Evolutionary conservation across 2,113 vertebrate genomes (phyloP).

Genomic region (Mustelus asterias): DNA sequence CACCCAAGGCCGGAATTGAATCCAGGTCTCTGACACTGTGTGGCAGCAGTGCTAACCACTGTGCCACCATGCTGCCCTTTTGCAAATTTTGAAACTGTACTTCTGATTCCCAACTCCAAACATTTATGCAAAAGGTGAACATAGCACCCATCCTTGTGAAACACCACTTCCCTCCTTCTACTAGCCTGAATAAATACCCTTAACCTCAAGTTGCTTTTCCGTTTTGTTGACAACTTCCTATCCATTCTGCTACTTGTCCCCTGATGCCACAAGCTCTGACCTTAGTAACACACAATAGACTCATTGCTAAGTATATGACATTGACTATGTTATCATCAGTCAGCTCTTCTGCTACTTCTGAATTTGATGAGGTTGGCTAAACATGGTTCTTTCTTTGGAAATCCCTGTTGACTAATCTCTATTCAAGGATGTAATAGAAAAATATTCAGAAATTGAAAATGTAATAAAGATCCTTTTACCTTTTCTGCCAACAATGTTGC

Average conservation of each 20-base stretch:
- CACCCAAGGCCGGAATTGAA: too few relatives aligned
- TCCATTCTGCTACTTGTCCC: not conserved
- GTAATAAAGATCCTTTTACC: not conserved
- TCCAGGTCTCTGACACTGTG: too few relatives aligned
- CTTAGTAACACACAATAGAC: not conserved
- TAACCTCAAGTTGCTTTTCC: not conserved
- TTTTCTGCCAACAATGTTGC: not conserved
- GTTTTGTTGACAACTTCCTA: not conserved
- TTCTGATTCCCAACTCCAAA: not conserved
- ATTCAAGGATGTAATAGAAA: not conserved
- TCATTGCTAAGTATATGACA: not conserved
- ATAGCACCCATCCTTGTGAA: not conserved
- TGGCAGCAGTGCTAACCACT: too few relatives aligned
- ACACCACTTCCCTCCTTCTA: not conserved
- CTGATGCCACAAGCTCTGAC: not conserved
- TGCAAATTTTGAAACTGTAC: not conserved
- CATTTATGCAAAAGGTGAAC: not conserved
- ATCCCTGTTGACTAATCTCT: not conserved
- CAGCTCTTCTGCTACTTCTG: not conserved
- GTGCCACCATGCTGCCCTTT: too few relatives aligned
- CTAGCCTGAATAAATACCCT: not conserved
- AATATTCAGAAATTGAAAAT: too few relatives aligned
- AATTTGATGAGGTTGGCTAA: not conserved
- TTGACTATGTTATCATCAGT: not conserved
- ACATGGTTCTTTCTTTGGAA: not conserved